phyloP scores from a whole-genome alignment of 1,140 invertebrate genomes.

The Hycleus cichorii region DNA sequence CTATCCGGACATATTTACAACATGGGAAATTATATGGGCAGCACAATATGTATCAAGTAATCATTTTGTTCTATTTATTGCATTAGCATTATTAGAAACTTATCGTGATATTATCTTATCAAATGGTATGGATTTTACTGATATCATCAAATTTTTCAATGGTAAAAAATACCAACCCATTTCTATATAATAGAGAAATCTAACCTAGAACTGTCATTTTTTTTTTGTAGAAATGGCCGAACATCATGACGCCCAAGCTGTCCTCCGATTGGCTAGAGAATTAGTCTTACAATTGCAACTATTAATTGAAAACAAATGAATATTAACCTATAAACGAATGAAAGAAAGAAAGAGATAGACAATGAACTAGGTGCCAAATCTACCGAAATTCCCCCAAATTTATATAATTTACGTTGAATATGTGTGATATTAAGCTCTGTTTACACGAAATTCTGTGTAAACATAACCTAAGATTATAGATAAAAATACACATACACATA shows the following conservation, averaged over 20 bases:
- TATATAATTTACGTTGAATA: no score
- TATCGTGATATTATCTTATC: slow-evolving; percentile 91
- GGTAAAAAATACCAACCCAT: slow-evolving; percentile 50
- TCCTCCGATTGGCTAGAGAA: slow-evolving; percentile 75
- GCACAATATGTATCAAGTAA: slow-evolving; percentile 75
- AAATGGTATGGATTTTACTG: slow-evolving; percentile 95
- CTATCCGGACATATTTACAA: slow-evolving; percentile 85
- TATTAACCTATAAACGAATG: neutral
- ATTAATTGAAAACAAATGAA: slow-evolving; percentile 81
- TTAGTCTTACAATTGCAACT: slow-evolving; percentile 82
- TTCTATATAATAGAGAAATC: neutral
- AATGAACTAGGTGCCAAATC: no score
- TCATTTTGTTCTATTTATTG: slow-evolving; percentile 90
- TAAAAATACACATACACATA: no score
- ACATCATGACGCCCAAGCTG: slow-evolving; percentile 73
- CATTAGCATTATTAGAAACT: slow-evolving; percentile 82
- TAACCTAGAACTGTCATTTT: slow-evolving; percentile 26
- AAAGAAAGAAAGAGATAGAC: no score
- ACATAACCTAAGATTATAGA: no score
- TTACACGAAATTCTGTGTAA: no score
- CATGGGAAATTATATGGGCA: slow-evolving; percentile 96
- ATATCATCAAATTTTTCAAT: slow-evolving; percentile 97
- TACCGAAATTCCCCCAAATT: no score
- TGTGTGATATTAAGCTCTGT: no score
- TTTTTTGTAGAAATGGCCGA: slow-evolving; percentile 90